These are phyloP conservation scores for Drosophila guanche DNA, from an alignment of 1,140 invertebrate genomes.

Conservation along the genomic window DNA sequence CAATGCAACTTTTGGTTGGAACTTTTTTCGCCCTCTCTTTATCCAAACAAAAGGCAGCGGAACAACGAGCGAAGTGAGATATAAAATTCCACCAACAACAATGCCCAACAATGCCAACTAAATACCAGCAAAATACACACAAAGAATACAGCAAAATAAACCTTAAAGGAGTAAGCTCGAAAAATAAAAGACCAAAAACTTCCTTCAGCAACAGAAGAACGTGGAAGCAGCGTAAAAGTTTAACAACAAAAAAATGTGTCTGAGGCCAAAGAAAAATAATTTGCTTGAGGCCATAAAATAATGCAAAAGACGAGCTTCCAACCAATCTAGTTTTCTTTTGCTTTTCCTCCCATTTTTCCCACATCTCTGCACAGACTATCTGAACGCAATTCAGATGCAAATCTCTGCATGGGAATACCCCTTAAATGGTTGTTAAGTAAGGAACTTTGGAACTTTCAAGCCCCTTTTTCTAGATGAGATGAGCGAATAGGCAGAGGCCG, in stretches of 20 bases:
- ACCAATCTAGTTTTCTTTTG: constrained; percentile 9
- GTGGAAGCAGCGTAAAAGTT: constrained; percentile 47
- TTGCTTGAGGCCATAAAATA: constrained; percentile 75
- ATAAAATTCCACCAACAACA: constrained; percentile 12
- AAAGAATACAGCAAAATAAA: constrained; percentile 18
- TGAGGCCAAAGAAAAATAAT: constrained; percentile 64
- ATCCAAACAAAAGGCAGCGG: constrained; percentile 11
- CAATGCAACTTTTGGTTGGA: constrained; percentile 35
- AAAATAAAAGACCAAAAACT: constrained; percentile 59
- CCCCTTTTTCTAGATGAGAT: too few relatives aligned
- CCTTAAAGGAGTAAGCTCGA: constrained; percentile 41
- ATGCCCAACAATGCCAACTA: background rate
- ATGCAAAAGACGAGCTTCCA: constrained; percentile 53
- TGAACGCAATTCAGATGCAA: background rate
- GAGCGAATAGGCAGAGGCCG: too few relatives aligned
- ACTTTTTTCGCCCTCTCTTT: constrained; percentile 8
- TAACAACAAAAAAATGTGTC: constrained; percentile 30
- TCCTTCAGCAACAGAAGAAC: constrained; percentile 9
- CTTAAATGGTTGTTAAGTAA: too few relatives aligned
- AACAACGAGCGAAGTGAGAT: constrained; percentile 14
- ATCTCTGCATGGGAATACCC: too few relatives aligned
- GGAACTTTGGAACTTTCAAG: too few relatives aligned
- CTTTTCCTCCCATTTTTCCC: background rate
- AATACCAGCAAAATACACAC: constrained; percentile 12
- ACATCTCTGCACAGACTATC: constrained; percentile 9